Evolutionary conservation across 2,797 vertebrate genomes (phyloP).

Genomic region (Alca torda): DNA sequence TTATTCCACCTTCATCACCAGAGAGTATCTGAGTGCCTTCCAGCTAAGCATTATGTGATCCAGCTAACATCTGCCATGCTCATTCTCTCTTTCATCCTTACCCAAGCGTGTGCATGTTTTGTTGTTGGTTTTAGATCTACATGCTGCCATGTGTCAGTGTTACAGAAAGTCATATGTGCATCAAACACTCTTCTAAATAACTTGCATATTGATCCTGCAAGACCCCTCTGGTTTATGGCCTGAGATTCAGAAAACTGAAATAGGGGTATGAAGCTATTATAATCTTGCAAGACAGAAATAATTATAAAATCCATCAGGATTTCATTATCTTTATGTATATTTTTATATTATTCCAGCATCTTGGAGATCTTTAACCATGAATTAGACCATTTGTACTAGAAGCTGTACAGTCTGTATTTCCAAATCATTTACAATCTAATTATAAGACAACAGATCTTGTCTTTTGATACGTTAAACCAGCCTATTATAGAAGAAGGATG

Average conservation of each 20-base stretch:
- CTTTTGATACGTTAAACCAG: neutral
- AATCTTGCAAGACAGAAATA: constrained; percentile 26
- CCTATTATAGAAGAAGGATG: neutral
- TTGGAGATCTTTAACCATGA: constrained; percentile 13
- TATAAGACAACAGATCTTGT: constrained; percentile 22
- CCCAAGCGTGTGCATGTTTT: constrained; percentile 17
- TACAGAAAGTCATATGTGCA: constrained; percentile 51
- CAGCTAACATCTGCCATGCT: constrained; percentile 53
- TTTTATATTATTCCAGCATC: neutral
- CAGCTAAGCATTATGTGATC: constrained; percentile 32
- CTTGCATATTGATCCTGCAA: constrained; percentile 41
- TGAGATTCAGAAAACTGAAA: constrained; percentile 8
- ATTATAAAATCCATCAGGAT: constrained; percentile 42
- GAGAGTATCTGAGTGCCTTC: constrained; percentile 23
- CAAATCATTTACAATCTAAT: constrained; percentile 38
- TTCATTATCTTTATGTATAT: constrained; percentile 28
- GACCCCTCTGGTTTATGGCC: constrained; percentile 38
- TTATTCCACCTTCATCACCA: constrained; percentile 44
- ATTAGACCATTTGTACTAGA: constrained; percentile 29
- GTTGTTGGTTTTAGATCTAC: constrained; percentile 45
- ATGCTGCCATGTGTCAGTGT: constrained; percentile 52
- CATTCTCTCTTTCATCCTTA: constrained; percentile 60
- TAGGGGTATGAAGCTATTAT: neutral
- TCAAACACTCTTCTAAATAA: constrained; percentile 61
- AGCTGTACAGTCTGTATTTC: neutral